These are phyloP conservation scores for Mustela erminea DNA, from an alignment of 2,797 vertebrate genomes.

Conservation along the genomic window DNA sequence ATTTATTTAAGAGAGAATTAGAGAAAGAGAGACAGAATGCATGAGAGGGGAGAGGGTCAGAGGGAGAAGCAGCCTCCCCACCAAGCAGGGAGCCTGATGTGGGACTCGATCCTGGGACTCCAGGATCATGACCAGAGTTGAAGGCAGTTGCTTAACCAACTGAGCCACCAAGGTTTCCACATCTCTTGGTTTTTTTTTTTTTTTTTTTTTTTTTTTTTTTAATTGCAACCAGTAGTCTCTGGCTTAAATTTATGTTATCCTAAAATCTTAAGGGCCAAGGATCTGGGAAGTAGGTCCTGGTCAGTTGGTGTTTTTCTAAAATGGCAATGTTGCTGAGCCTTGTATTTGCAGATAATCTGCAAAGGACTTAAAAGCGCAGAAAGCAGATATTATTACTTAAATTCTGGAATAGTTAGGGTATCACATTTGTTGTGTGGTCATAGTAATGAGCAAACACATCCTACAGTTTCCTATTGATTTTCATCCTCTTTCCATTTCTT, in stretches of 20 bases:
- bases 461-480: neutral
- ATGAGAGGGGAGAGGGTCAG: too few relatives aligned
- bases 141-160: too few relatives aligned
- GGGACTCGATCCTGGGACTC: too few relatives aligned
- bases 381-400: neutral
- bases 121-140: too few relatives aligned
- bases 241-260: neutral
- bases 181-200: neutral
- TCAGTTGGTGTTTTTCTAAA: neutral
- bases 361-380: neutral
- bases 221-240: neutral
- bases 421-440: neutral
- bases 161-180: too few relatives aligned
- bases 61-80: too few relatives aligned
- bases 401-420: neutral
- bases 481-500: neutral
- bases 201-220: neutral
- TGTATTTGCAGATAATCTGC: neutral
- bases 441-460: neutral
- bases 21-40: too few relatives aligned
- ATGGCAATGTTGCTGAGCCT: neutral
- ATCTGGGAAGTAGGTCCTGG: neutral
- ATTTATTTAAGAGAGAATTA: too few relatives aligned
- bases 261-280: neutral
- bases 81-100: too few relatives aligned